A percentile compares a stretch with the other conserved stretches of the same genome.
phyloP scores from a whole-genome alignment of 1,140 invertebrate genomes.

The Diorhabda elongata region DNA sequence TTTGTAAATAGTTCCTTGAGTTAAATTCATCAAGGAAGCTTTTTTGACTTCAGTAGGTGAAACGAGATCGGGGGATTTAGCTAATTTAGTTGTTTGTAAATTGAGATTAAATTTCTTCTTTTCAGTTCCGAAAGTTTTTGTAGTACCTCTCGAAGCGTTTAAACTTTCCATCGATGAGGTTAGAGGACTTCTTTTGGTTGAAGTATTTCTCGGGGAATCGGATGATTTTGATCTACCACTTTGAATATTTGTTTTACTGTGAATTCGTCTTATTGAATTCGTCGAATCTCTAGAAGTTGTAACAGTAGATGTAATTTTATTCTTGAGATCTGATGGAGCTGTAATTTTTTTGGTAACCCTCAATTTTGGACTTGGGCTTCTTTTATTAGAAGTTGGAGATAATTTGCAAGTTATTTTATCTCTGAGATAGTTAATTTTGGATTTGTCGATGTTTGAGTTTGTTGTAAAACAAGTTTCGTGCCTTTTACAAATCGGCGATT shows the following conservation, averaged over 20 bases:
- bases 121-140: slow-evolving; percentile 48
- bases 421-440: slow-evolving; percentile 55
- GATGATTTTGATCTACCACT: slow-evolving; percentile 17
- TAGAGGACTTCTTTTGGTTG: slow-evolving; percentile 23
- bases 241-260: slow-evolving; percentile 34
- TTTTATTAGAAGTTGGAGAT: slow-evolving; percentile 49
- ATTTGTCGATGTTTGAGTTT: slow-evolving; percentile 39
- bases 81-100: slow-evolving; percentile 36
- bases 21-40: slow-evolving; percentile 48
- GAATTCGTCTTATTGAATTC: slow-evolving; percentile 26
- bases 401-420: slow-evolving; percentile 58
- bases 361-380: slow-evolving; percentile 38
- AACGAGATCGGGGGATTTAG: slow-evolving; percentile 53
- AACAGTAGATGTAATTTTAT: slow-evolving; percentile 34
- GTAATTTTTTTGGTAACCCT: slow-evolving; percentile 47
- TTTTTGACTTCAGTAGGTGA: slow-evolving; percentile 58
- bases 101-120: slow-evolving; percentile 39
- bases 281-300: slow-evolving; percentile 31
- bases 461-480: slow-evolving; percentile 59
- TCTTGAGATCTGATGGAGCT: slow-evolving; percentile 41
- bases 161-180: slow-evolving; percentile 25
- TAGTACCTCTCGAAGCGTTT: slow-evolving; percentile 34
- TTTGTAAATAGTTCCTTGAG: slow-evolving; percentile 41
- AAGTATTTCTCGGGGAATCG: slow-evolving; percentile 26
- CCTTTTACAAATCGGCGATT: slow-evolving; percentile 38